phyloP scores from a whole-genome alignment of 2,113 vertebrate species.

The Silurus asotus region DNA sequence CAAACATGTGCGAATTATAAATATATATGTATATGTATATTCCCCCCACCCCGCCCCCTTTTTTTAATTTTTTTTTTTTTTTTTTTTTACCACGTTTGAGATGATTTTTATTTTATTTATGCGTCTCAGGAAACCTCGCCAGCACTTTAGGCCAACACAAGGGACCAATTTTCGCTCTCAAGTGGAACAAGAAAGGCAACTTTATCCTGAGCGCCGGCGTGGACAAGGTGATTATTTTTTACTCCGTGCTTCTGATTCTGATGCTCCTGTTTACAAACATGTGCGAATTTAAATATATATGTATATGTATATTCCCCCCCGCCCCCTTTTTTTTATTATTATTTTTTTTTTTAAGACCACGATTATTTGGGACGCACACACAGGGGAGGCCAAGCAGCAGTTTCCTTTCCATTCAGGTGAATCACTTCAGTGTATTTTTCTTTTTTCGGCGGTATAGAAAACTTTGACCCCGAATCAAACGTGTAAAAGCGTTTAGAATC shows the following conservation, averaged over 20 bases:
- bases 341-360: conserved; percentile 79
- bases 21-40: no score
- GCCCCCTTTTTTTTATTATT: no score
- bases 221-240: conserved; percentile 87
- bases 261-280: background rate
- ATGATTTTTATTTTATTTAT: no score
- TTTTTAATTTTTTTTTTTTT: background rate
- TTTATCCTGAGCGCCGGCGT: conserved; percentile 98
- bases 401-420: conserved; percentile 98
- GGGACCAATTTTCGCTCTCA: conserved; percentile 98
- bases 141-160: conserved; percentile 98
- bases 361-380: conserved; percentile 98
- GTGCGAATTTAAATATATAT: background rate
- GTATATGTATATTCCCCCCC: no score
- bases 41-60: no score
- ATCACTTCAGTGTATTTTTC: background rate
- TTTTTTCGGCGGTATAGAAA: no score
- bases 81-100: no score
- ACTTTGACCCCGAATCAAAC: background rate
- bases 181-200: conserved; percentile 99
- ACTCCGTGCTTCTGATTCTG: background rate
- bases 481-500: background rate
- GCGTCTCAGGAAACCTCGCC: conserved; percentile 88
- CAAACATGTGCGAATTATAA: background rate
- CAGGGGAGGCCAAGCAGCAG: conserved; percentile 97